Evolutionary conservation across 2,888 invertebrate species (phyloP).

Genomic region (Drosophila paranaensis): DNA sequence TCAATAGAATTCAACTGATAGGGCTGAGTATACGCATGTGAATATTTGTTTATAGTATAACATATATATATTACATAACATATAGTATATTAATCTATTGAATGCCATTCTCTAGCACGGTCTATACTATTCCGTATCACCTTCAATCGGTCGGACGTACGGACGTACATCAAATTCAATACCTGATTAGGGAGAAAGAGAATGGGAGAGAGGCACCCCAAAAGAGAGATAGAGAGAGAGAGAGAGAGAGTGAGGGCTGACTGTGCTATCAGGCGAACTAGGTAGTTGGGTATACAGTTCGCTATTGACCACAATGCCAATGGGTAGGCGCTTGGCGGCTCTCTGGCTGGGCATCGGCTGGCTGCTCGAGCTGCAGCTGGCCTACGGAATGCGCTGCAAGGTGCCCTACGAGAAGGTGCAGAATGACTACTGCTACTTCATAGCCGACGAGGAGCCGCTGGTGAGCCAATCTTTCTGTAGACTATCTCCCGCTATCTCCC

Average conservation of each 20-base stretch:
- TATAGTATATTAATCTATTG: too few species aligned
- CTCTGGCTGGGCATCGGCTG: constrained; percentile 6
- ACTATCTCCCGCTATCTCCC: too few species aligned
- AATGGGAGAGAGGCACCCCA: too few species aligned
- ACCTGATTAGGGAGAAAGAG: too few species aligned
- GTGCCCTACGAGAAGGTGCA: constrained; percentile 64
- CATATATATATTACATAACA: too few species aligned
- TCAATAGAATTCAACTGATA: too few species aligned
- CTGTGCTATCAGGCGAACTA: constrained; percentile 7
- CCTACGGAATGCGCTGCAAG: constrained; percentile 48
- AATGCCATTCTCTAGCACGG: too few species aligned
- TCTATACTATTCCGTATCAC: too few species aligned
- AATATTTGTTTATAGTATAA: too few species aligned
- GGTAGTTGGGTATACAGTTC: constrained; percentile 31
- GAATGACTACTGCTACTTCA: constrained; percentile 61
- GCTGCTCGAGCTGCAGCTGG: constrained; percentile 4
- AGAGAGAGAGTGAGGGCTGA: neutral
- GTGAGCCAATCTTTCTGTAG: constrained; percentile 40
- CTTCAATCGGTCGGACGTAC: too few species aligned
- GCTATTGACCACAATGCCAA: constrained; percentile 46
- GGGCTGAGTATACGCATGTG: too few species aligned
- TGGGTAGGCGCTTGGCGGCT: neutral
- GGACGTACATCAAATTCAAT: too few species aligned
- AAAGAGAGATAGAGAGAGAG: neutral
- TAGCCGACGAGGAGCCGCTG: constrained; percentile 50